Evolutionary conservation across 2,797 vertebrate species (phyloP).

Genomic region (Acipenser transmontanus): DNA sequence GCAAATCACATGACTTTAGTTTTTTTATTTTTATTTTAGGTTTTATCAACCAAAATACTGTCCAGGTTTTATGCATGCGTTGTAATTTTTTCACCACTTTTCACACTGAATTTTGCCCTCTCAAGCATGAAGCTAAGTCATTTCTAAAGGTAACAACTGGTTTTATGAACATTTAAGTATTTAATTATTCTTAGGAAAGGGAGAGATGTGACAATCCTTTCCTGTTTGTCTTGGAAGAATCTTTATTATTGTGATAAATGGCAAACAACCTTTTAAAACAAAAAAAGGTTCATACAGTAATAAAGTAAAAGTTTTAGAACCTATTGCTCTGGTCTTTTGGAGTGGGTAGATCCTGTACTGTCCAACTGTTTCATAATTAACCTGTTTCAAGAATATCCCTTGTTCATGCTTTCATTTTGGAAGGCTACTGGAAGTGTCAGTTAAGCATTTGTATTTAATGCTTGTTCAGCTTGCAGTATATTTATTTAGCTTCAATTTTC

Average conservation of each 20-base stretch:
- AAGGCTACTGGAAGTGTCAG: slow-evolving; percentile 18
- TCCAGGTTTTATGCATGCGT: too few relatives aligned
- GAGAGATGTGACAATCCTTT: too few relatives aligned
- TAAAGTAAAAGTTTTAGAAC: background rate
- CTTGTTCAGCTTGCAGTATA: slow-evolving; percentile 11
- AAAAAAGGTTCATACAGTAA: too few relatives aligned
- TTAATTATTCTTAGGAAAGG: too few relatives aligned
- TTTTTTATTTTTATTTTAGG: too few relatives aligned
- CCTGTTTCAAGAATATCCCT: background rate
- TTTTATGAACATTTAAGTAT: too few relatives aligned
- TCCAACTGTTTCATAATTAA: background rate
- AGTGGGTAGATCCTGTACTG: background rate
- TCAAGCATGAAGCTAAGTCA: too few relatives aligned
- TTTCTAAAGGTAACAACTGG: too few relatives aligned
- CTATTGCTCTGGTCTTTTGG: slow-evolving; percentile 9
- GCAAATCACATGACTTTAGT: too few relatives aligned
- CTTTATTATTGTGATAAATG: slow-evolving; percentile 29
- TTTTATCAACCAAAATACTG: too few relatives aligned
- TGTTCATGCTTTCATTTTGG: slow-evolving; percentile 21
- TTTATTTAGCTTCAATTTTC: background rate
- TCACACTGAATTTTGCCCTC: too few relatives aligned
- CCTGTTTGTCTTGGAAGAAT: slow-evolving; percentile 20
- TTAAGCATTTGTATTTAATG: slow-evolving; percentile 26
- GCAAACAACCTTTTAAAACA: slow-evolving; percentile 7
- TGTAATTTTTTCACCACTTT: too few relatives aligned